These are phyloP conservation scores for Patagioenas fasciata DNA, from an alignment of 2,113 vertebrate species.

Conservation along the genomic window DNA sequence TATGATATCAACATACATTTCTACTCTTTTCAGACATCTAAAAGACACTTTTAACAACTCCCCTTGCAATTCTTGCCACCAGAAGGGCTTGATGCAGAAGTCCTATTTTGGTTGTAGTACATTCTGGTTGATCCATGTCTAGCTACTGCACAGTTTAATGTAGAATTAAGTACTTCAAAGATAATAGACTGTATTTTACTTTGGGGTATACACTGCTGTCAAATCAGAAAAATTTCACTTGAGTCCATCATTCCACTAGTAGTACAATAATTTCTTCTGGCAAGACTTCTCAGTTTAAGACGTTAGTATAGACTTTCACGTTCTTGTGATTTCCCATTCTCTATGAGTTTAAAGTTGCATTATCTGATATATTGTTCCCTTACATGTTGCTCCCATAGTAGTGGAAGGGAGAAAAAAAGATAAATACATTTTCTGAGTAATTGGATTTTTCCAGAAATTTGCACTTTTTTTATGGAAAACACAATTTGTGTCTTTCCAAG, in stretches of 20 bases:
- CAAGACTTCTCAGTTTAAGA: neutral
- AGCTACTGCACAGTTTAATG: neutral
- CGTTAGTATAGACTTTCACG: neutral
- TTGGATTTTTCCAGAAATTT: neutral
- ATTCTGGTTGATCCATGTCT: neutral
- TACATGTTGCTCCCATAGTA: neutral
- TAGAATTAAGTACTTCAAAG: neutral
- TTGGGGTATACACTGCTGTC: neutral
- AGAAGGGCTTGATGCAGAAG: neutral
- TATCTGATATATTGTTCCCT: neutral
- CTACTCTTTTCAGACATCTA: neutral
- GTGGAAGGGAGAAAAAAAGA: fast-evolving
- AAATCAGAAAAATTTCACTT: neutral
- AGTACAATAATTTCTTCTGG: neutral
- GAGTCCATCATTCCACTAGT: neutral
- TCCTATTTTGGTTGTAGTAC: neutral
- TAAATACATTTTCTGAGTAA: neutral
- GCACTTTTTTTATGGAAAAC: neutral
- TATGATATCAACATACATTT: neutral
- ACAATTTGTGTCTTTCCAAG: neutral
- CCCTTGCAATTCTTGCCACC: neutral
- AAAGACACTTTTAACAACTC: neutral
- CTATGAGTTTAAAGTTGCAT: neutral
- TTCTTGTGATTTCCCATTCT: neutral
- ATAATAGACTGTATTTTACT: neutral